Evolutionary conservation across 1,140 invertebrate genomes (phyloP), one percentile per base, ranked within the genome.

Genomic region (Caenorhabditis briggsae): DNA sequence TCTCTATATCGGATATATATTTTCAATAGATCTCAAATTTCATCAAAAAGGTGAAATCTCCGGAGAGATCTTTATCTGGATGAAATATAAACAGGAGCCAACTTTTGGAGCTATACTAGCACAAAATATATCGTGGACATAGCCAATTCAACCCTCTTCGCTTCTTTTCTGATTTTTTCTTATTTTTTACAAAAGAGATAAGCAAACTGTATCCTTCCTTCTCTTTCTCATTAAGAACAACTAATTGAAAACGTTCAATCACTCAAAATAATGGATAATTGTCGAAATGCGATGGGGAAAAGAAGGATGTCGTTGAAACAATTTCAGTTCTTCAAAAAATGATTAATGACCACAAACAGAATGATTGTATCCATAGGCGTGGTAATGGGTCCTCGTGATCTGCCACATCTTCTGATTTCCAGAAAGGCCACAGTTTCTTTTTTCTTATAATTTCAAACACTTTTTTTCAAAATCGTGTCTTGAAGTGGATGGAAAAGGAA

Each of bases 251-350:
- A 58, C 8, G 14, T 18, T n/a, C n/a, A 14, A 58, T 58, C 56
- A 58, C 16, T 58, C 56, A 58, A 12, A 18, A 53, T 12, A 53
- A 53, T 53, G 50, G 50, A 5, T 2, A 53, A 53, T 5, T 58
- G 56, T 20, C 16, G 56, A 58, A 58, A 58, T 58, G 56, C 11
- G 50, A 53, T 2, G 16, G n/a, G 9, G n/a, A 59, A n/a, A 59
- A n/a, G 9, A n/a, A n/a, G n/a, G 61, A 65, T 25, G 61, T 65
- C 61, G 61, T 65, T 65, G 61, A 65, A 65, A 65, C 61, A 41
- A 65, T 65, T 65, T 65, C 23, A 33, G 23, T 65, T 58, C 56
- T 18, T 58, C n/a, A n/a, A 5, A 58, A 58, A n/a, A n/a, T 58
- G 56, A 58, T 58, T 58, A 20, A 58, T 58, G 56, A n/a, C 8